phyloP scores from a whole-genome alignment of 2,888 invertebrate species.

The Lasioglossum calceatum region DNA sequence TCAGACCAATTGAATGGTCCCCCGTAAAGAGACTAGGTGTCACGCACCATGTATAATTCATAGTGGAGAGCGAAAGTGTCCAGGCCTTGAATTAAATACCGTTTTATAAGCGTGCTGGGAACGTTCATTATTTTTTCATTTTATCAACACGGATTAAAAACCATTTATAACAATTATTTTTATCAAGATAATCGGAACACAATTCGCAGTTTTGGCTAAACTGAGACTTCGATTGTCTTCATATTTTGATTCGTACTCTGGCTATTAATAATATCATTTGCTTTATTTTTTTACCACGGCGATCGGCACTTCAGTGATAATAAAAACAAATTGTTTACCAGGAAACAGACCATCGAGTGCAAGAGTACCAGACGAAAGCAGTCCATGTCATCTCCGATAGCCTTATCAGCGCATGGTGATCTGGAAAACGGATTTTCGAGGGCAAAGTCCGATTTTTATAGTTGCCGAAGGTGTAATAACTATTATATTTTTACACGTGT shows the following conservation, averaged over 20 bases:
- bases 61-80: conserved; percentile 27
- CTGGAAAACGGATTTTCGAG: not conserved
- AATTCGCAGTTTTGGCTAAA: not conserved
- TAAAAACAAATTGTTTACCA: not conserved
- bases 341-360: not conserved
- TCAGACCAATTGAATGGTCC: conserved; percentile 14
- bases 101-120: not conserved
- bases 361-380: not conserved
- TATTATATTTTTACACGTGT: not conserved
- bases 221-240: not conserved
- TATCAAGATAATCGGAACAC: not conserved
- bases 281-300: not conserved
- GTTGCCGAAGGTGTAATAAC: not conserved
- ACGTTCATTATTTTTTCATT: not conserved
- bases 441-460: not conserved
- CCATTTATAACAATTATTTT: not conserved
- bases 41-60: conserved; percentile 59
- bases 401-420: conserved; percentile 5
- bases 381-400: not conserved
- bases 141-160: not conserved
- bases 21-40: not conserved
- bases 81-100: conserved; percentile 31
- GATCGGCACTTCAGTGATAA: not conserved
- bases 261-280: not conserved
- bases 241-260: not conserved